Percentiles rank a stretch among this genome's conserved stretches.
These are phyloP conservation scores for Chlorospingus flavigularis DNA, from an alignment of 2,797 vertebrate genomes.

Conservation along the genomic window DNA sequence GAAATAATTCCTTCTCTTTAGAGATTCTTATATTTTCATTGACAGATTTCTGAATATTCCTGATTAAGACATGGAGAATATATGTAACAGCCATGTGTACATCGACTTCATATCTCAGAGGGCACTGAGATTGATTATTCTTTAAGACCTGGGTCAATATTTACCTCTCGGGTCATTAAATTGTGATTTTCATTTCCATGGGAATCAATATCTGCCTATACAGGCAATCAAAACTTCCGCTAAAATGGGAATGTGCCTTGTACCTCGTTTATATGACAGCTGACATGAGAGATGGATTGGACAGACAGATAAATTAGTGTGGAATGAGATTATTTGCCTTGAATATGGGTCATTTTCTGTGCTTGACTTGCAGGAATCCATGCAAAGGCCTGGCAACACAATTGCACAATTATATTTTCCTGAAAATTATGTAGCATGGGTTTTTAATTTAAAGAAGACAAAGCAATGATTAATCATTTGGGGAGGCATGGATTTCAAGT, in stretches of 20 bases:
- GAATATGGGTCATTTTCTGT: not conserved
- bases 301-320: not conserved
- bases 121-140: constrained; percentile 51
- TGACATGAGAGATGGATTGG: not conserved
- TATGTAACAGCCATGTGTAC: constrained; percentile 17
- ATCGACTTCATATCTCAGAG: constrained; percentile 34
- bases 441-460: constrained; percentile 4
- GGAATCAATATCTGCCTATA: constrained; percentile 42
- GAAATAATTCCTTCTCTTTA: not conserved
- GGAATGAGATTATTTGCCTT: not conserved
- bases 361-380: not conserved
- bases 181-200: constrained; percentile 46
- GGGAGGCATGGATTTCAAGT: not conserved
- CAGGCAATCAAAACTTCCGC: constrained; percentile 6
- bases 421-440: not conserved
- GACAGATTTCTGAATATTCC: constrained; percentile 25
- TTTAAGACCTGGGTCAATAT: constrained; percentile 64
- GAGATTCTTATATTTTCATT: not conserved
- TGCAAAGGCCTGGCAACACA: not conserved
- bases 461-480: constrained; percentile 1
- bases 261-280: not conserved
- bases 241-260: not conserved
- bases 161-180: constrained; percentile 62
- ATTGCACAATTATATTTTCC: not conserved
- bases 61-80: constrained; percentile 43